Conservation (phyloP, 2,888 invertebrate species). For the Drosophila leonis region DNA sequence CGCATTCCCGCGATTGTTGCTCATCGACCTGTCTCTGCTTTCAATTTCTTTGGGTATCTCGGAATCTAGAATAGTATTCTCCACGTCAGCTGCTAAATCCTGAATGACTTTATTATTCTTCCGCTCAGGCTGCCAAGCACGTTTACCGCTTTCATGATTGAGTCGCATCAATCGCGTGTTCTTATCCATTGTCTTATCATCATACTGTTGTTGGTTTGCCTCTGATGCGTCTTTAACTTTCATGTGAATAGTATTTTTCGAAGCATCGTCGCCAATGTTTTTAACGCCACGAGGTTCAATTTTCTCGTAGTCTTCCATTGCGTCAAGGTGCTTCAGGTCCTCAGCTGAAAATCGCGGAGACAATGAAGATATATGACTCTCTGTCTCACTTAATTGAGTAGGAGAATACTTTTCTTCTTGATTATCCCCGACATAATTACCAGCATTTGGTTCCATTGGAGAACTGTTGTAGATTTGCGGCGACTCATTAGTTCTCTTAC, state of each 20-base stretch:
- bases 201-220: background rate
- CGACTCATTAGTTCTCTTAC: background rate
- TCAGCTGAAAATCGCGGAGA: background rate
- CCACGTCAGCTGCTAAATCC: background rate
- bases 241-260: background rate
- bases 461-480: too few species aligned
- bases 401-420: too few species aligned
- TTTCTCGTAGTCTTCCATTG: background rate
- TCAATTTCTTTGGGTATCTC: background rate
- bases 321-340: background rate
- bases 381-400: too few species aligned
- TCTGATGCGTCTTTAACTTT: background rate
- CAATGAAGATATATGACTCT: background rate
- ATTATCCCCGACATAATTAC: too few species aligned
- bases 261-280: background rate
- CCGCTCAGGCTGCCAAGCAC: background rate
- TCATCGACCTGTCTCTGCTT: background rate
- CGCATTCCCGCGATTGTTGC: background rate
- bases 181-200: background rate
- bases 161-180: background rate
- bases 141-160: background rate
- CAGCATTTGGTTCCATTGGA: background rate
- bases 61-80: conserved; percentile 1
- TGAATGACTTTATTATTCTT: background rate
- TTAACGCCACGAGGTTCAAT: accelerated